Conservation (phyloP, 1,140 invertebrate genomes). For the Paraescarpia echinospica region DNA sequence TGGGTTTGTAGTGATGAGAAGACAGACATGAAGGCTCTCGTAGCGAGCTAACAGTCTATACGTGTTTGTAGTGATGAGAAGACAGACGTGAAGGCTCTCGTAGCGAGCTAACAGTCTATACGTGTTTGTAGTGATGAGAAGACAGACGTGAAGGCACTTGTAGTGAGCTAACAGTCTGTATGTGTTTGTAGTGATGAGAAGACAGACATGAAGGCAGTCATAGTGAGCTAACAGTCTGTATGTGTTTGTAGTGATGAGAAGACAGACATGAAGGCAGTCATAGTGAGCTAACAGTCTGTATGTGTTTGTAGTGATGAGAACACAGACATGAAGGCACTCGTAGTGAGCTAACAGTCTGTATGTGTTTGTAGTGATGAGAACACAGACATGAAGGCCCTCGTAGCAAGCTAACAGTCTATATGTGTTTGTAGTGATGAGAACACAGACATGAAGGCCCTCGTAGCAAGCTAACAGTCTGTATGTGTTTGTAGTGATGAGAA, state of each 20-base stretch:
- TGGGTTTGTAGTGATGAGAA: too few species aligned
- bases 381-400: not conserved
- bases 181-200: constrained; percentile 64
- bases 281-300: not conserved
- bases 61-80: constrained; percentile 67
- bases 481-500: too few species aligned
- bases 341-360: too few species aligned
- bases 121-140: constrained; percentile 67
- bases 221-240: too few species aligned
- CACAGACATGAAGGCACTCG: too few species aligned
- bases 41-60: too few species aligned
- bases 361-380: too few species aligned
- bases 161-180: too few species aligned
- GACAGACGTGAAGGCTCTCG: constrained; percentile 65
- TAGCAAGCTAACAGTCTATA: too few species aligned
- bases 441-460: constrained; percentile 64
- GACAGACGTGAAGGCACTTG: constrained; percentile 65
- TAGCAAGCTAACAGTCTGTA: constrained; percentile 63
- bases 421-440: constrained; percentile 67
- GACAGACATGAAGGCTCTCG: not conserved
- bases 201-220: constrained; percentile 50
- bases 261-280: not conserved
- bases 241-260: too few species aligned
- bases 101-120: too few species aligned
- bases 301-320: too few species aligned